These are phyloP conservation scores for Ailuropoda melanoleuca DNA, from an alignment of 2,113 vertebrate genomes.

Conservation along the genomic window DNA sequence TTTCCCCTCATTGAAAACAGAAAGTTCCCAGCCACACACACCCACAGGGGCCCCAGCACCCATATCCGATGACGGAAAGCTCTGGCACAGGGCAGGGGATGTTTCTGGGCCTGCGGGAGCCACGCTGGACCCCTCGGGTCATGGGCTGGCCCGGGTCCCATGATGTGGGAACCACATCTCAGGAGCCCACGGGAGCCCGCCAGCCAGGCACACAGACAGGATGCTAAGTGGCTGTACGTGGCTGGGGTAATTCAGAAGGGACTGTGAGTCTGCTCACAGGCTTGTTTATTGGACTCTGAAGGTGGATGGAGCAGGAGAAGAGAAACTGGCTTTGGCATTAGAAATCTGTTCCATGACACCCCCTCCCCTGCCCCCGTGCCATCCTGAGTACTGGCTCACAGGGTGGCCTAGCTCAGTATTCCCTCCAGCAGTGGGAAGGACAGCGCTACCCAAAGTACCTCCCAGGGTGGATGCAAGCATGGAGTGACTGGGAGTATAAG, in stretches of 20 bases:
- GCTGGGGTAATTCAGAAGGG: neutral
- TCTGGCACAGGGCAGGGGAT: neutral
- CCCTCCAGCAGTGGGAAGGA: neutral
- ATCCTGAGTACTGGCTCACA: rapidly evolving
- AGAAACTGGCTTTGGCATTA: neutral
- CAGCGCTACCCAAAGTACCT: rapidly evolving
- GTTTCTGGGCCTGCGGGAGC: neutral
- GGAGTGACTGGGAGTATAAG: rapidly evolving
- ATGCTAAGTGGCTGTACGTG: neutral
- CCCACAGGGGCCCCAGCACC: neutral
- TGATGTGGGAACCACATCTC: rapidly evolving
- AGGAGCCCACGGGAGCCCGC: rapidly evolving
- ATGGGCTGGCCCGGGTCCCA: neutral
- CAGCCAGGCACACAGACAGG: rapidly evolving
- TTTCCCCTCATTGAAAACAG: neutral
- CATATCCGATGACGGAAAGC: neutral
- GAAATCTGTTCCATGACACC: neutral
- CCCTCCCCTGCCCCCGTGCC: rapidly evolving
- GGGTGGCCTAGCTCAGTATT: neutral
- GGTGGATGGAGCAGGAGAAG: neutral
- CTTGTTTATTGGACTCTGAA: neutral
- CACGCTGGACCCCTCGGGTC: neutral
- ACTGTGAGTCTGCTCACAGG: neutral
- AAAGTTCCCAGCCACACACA: neutral
- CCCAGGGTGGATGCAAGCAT: rapidly evolving